These are phyloP conservation scores for Aselliscus stoliczkanus DNA, from an alignment of 2,797 vertebrate genomes.

Conservation along the genomic window DNA sequence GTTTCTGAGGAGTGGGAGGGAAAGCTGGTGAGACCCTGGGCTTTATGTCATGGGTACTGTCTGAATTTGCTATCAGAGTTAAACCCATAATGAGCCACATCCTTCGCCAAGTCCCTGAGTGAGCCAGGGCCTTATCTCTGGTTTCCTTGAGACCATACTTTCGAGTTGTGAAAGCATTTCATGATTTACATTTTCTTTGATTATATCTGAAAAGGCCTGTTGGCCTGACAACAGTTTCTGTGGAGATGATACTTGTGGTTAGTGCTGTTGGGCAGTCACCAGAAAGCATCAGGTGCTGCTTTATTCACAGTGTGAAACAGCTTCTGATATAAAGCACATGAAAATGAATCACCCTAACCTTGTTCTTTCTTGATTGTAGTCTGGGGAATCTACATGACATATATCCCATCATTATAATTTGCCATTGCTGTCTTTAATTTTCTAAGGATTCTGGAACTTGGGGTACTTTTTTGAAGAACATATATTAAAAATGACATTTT, in stretches of 20 bases:
- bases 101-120: background rate
- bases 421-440: background rate
- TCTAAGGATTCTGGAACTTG: conserved; percentile 4
- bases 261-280: background rate
- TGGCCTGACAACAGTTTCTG: background rate
- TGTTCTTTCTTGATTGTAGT: background rate
- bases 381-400: background rate
- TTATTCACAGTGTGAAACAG: background rate
- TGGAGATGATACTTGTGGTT: conserved; percentile 26
- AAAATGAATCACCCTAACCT: background rate
- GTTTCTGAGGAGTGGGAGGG: background rate
- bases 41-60: background rate
- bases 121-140: background rate
- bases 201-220: conserved; percentile 14
- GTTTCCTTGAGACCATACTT: background rate
- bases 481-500: conserved; percentile 36
- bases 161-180: background rate
- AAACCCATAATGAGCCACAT: background rate
- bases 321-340: background rate
- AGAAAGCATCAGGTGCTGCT: conserved; percentile 5
- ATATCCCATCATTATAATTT: background rate
- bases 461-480: background rate
- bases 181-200: background rate
- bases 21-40: background rate
- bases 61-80: background rate